Evolutionary conservation across 1,140 invertebrate species (phyloP), one percentile per base, ranked within the genome.

Genomic region (Pseudomyrmex sp.): DNA sequence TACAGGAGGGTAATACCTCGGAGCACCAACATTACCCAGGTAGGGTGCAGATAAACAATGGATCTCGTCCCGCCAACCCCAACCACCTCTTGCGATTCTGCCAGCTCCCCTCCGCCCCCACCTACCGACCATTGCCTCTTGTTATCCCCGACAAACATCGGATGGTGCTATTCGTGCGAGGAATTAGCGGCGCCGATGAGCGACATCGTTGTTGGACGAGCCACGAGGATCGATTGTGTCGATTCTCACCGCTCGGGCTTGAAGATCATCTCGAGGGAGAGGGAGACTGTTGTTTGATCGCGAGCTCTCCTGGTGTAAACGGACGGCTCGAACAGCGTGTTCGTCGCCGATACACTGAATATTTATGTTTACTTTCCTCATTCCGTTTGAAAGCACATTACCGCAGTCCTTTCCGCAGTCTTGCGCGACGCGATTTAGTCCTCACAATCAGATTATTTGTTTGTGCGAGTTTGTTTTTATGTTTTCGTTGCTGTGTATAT

Each of bases 1-100:
- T 92, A 61, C 91, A 92, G 82, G 92, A 93, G 77, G 94, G 95
- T 93, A 95, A 95, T 90, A 94, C 89, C 79, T 86, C 89, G 86
- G 93, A 93, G 87, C 93, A 93, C 68, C 93, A 92, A 66, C 89
- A 91, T 87, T 92, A 91, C 90, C 91, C 93, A 93, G 93, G 92
- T 93, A 92, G 88, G 91, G 86, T 70, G 77, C 86, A 82, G 86
- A 87, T 85, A 88, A 68, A 83, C 75, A 83, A 82, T 88, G 83
- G 84, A 90, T 68, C 65, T 84, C 72, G 62, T 70, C 85, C 66
- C 26, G 62, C 65, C 68, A 61, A 44, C 7, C n/a, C 50, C 20
- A 35, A 26, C 18, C 26, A 4, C 35, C 1, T 18, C 44, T 35
- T 35, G 35, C 35, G 35, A 35, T 35, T 35, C 35, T 35, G 0